Evolutionary conservation across 2,113 vertebrate genomes (phyloP).

Genomic region (Lethenteron reissneri): DNA sequence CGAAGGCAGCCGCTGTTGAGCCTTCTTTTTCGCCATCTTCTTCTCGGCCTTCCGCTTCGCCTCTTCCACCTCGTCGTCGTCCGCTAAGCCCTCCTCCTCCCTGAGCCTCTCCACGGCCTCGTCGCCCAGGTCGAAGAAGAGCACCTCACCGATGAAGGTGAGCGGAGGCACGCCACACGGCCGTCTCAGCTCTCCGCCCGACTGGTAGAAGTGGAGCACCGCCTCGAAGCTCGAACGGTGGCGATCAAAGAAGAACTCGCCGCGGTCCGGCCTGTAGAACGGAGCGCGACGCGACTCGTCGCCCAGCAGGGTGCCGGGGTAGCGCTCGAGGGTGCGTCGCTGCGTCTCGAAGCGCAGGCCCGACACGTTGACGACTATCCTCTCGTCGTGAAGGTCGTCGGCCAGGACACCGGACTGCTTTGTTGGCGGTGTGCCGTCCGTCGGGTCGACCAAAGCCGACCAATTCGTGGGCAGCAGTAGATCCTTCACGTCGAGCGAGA

Average conservation of each 20-base stretch:
- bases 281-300: neutral
- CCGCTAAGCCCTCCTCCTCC: constrained; percentile 88
- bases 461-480: too few relatives aligned
- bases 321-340: neutral
- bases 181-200: neutral
- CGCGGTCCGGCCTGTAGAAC: neutral
- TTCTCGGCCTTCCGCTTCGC: constrained; percentile 35
- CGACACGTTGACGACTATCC: constrained; percentile 3
- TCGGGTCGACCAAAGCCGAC: too few relatives aligned
- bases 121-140: constrained; percentile 3
- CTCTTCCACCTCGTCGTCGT: constrained; percentile 66
- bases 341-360: neutral
- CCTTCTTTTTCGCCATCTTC: constrained; percentile 93
- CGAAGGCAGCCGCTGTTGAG: constrained; percentile 19
- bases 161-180: neutral
- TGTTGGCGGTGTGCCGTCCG: too few relatives aligned
- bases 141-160: neutral
- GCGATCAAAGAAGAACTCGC: constrained; percentile 2
- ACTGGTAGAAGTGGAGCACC: constrained; percentile 1
- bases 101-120: constrained; percentile 16
- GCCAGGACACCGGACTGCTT: too few relatives aligned
- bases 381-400: neutral
- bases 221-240: neutral
- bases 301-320: constrained; percentile 1
- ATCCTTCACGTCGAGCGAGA: too few relatives aligned